Evolutionary conservation across 2,113 vertebrate genomes (phyloP), one percentile per base, ranked within the genome.

Genomic region (Collichthys lucidus): DNA sequence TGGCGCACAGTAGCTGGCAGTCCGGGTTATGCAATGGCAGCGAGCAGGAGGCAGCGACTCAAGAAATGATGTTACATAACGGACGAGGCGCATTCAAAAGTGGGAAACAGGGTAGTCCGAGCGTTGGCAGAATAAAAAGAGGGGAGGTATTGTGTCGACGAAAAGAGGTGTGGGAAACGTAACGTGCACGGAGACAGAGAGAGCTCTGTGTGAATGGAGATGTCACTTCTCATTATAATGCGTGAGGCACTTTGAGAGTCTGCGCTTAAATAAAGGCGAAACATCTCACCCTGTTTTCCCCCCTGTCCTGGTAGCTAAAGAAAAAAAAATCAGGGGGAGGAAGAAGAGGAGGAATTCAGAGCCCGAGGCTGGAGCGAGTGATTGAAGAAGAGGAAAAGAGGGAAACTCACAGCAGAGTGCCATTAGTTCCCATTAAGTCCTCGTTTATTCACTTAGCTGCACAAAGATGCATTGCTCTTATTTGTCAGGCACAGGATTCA

Each of bases 41-140:
- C 5, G 44, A 87, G 77, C 83, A 73, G 71, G 85, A 87, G 88
- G 83, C 83, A 79, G 35, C 53, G 46, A 89, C 90, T 91, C 87
- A 92, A 94, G 91, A 93, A 92, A 89, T 76, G 56, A 88, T 61
- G 78, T 95, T 95, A 94, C 82, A 73, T 93, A 95, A 94, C 79
- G 22, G 71, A 84, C 73, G 19, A 84, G 80, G 86, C 63, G 72
- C 91, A 90, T 92, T 94, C 88, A 90, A 79, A 88, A 88, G 90
- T 80, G 88, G 88, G 90, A 90, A 87, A 85, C 76, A 87, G 88
- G 87, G 84, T 79, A 79, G 86, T 85, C 78, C 53, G n/a, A 67
- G 49, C 17, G 9, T 55, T 42, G 79, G 85, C 79, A 85, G 22
- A 74, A 11, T 17, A 44, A 44, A 44, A 66, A 69, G 56, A 79